Evolutionary conservation across 2,888 invertebrate species (phyloP).

Genomic region (Caenorhabditis virilis): DNA sequence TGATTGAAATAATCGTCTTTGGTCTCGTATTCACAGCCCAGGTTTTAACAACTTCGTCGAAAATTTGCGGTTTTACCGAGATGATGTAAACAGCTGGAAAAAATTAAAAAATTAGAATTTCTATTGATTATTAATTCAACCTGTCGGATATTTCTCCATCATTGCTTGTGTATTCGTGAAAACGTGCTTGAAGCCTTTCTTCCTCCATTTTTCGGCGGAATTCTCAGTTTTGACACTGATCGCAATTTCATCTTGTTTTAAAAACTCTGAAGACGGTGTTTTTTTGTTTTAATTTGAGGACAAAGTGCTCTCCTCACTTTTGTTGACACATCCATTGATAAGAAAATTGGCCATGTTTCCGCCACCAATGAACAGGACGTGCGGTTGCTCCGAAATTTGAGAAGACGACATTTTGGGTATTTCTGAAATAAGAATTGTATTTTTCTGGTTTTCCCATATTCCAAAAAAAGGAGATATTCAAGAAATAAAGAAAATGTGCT

Average conservation of each 20-base stretch:
- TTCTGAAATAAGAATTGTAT: no score
- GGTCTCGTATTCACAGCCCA: conserved; percentile 27
- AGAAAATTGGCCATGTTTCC: conserved; percentile 92
- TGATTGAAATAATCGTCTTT: conserved; percentile 77
- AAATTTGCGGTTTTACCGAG: conserved; percentile 80
- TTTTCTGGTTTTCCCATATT: no score
- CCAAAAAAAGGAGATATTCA: no score
- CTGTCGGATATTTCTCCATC: conserved; percentile 28
- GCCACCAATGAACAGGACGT: conserved; percentile 79
- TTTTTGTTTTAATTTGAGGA: no score
- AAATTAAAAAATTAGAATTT: conserved; percentile 1
- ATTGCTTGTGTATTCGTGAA: conserved; percentile 38
- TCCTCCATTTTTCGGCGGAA: conserved; percentile 27
- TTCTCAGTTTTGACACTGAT: conserved; percentile 35
- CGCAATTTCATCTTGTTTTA: conserved; percentile 18
- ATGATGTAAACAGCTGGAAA: conserved; percentile 81
- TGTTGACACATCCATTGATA: conserved; percentile 77
- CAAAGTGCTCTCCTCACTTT: conserved; percentile 11
- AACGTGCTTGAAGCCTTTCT: conserved; percentile 30
- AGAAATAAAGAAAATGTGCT: neutral
- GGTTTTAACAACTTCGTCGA: conserved; percentile 27
- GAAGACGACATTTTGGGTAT: no score
- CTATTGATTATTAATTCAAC: neutral
- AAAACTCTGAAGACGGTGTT: conserved; percentile 27
- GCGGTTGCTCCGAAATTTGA: neutral